phyloP scores from a whole-genome alignment of 2,113 vertebrate species.

The Micronisus gabar region DNA sequence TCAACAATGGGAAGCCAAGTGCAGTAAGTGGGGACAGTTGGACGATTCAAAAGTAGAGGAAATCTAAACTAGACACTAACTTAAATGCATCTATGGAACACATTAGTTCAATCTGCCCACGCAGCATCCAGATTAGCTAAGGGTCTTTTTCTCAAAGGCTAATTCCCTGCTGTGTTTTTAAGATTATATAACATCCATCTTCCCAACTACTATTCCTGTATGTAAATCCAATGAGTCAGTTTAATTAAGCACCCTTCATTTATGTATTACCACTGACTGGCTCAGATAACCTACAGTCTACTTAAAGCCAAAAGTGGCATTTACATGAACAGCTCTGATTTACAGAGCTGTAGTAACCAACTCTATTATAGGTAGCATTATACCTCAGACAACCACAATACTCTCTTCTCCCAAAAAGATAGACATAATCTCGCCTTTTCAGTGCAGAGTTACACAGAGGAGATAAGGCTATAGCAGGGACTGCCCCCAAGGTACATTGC shows the following conservation, averaged over 20 bases:
- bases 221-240: not conserved
- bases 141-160: not conserved
- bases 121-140: not conserved
- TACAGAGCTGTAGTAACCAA: not conserved
- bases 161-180: not conserved
- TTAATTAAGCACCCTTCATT: not conserved
- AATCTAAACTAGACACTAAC: not conserved
- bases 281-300: not conserved
- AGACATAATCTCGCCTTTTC: not conserved
- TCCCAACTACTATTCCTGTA: not conserved
- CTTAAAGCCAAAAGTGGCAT: not conserved
- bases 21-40: not conserved
- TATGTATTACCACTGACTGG: not conserved
- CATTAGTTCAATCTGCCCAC: not conserved
- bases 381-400: rapidly evolving
- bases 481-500: not conserved
- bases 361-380: not conserved
- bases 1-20: not conserved
- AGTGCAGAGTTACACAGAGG: not conserved
- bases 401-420: not conserved
- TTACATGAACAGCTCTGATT: not conserved
- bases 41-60: not conserved
- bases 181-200: not conserved
- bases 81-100: not conserved
- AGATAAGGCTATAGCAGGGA: not conserved